phyloP scores from a whole-genome alignment of 2,888 invertebrate genomes.

The Diplazon laetatorius region DNA sequence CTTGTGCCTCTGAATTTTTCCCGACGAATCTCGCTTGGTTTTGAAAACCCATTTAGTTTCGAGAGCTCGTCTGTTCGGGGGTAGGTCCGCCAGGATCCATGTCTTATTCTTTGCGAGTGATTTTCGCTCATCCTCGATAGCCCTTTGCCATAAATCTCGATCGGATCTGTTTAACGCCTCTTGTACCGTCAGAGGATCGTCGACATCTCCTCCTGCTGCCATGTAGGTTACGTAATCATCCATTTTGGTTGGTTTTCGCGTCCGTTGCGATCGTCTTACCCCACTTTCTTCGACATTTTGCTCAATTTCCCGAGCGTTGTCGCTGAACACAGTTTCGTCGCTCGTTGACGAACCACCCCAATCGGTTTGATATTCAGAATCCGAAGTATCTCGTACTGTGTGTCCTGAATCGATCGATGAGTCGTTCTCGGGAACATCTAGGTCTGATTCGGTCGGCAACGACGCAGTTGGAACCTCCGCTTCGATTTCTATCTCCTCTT shows the following conservation, averaged over 20 bases:
- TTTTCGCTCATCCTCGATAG: slow-evolving; percentile 60
- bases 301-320: background rate
- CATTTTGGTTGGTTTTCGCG: background rate
- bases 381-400: too few species aligned
- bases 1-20: slow-evolving; percentile 21
- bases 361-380: too few species aligned
- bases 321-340: too few species aligned
- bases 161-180: slow-evolving; percentile 37
- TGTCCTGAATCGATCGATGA: too few species aligned
- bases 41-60: slow-evolving; percentile 64
- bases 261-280: background rate
- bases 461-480: too few species aligned
- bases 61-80: slow-evolving; percentile 48
- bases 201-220: background rate
- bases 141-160: slow-evolving; percentile 52
- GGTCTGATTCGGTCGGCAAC: too few species aligned
- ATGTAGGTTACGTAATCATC: background rate
- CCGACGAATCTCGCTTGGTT: slow-evolving; percentile 52
- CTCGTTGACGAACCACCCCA: too few species aligned
- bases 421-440: too few species aligned
- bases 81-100: slow-evolving; percentile 61
- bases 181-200: background rate
- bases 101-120: slow-evolving; percentile 55
- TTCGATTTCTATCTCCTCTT: slow-evolving; percentile 7
- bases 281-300: background rate